Evolutionary conservation across 92 coral and sea anemone genomes (phyloP).

Genomic region (Porites divaricata): DNA sequence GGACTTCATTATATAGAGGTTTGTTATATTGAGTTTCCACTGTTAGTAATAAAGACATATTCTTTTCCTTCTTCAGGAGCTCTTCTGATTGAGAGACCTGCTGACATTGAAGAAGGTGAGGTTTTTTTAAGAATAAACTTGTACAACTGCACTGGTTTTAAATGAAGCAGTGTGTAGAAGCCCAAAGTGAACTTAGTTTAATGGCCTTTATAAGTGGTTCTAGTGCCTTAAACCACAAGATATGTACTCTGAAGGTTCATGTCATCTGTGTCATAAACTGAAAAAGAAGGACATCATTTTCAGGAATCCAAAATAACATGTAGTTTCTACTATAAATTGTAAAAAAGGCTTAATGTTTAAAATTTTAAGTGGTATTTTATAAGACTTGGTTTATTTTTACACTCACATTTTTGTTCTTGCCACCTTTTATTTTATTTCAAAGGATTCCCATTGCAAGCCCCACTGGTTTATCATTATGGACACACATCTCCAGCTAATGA

Average conservation of each 20-base stretch:
- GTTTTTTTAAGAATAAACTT: too few species aligned
- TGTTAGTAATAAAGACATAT: not conserved
- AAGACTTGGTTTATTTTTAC: not conserved
- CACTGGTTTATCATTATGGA: conserved; percentile 93
- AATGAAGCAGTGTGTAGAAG: too few species aligned
- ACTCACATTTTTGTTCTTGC: not conserved
- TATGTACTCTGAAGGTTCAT: too few species aligned
- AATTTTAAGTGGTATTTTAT: not conserved
- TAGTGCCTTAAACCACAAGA: too few species aligned
- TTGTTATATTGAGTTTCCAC: not conserved
- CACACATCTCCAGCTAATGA: conserved; percentile 92
- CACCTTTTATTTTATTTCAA: not conserved
- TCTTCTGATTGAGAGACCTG: conserved; percentile 93
- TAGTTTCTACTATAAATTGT: too few species aligned
- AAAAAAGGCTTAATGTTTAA: not conserved
- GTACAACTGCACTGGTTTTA: too few species aligned
- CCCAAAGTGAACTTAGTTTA: not conserved
- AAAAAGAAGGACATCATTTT: not conserved
- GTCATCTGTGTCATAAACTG: not conserved
- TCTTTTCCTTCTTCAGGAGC: conserved; percentile 68
- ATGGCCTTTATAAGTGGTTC: too few species aligned
- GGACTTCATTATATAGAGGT: not conserved
- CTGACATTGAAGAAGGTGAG: conserved; percentile 97
- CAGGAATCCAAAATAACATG: too few species aligned
- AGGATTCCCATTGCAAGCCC: conserved; percentile 98